These are phyloP conservation scores for Hypena proboscidalis DNA, from an alignment of 2,888 invertebrate genomes.

Conservation along the genomic window DNA sequence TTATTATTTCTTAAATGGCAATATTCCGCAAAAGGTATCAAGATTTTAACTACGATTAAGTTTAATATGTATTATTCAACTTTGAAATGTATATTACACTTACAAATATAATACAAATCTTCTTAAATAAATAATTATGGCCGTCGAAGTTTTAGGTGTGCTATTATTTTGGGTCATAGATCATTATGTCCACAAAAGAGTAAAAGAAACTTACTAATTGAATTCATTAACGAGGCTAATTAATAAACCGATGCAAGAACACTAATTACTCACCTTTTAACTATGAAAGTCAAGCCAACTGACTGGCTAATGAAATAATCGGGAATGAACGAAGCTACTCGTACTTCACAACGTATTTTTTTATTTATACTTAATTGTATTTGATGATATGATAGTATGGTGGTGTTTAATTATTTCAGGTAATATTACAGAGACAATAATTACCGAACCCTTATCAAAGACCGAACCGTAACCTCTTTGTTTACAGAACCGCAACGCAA, in stretches of 20 bases:
- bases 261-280: constrained; percentile 46
- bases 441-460: too few relatives aligned
- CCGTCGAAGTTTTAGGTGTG: constrained; percentile 47
- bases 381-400: too few relatives aligned
- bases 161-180: constrained; percentile 61
- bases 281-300: constrained; percentile 32
- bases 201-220: constrained; percentile 63
- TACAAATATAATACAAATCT: constrained; percentile 50
- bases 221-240: constrained; percentile 63
- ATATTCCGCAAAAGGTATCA: too few relatives aligned
- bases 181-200: constrained; percentile 55
- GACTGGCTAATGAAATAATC: constrained; percentile 28
- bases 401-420: too few relatives aligned
- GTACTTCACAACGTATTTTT: too few relatives aligned
- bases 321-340: not conserved
- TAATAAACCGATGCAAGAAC: constrained; percentile 54
- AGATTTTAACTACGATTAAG: too few relatives aligned
- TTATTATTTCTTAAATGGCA: too few relatives aligned
- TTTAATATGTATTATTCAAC: constrained; percentile 22
- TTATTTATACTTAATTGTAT: too few relatives aligned
- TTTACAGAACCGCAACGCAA: too few relatives aligned
- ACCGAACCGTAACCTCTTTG: too few relatives aligned
- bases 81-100: constrained; percentile 43
- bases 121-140: too few relatives aligned
- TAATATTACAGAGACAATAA: too few relatives aligned